phyloP scores from a whole-genome alignment of 1,140 invertebrate genomes.

The Drosophila ogumai region DNA sequence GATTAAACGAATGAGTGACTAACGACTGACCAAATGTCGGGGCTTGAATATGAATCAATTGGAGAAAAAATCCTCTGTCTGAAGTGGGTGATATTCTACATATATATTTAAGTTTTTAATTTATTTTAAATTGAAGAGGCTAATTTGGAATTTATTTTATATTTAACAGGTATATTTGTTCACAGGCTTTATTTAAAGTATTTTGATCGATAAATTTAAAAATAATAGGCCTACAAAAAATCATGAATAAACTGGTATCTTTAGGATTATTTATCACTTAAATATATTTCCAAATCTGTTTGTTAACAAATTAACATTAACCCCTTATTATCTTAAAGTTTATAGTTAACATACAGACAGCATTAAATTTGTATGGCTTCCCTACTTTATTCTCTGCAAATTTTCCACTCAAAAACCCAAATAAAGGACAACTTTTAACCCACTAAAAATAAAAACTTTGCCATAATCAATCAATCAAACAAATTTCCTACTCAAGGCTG shows the following conservation, averaged over 20 bases:
- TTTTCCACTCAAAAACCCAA: neutral
- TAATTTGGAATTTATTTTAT: too few species aligned
- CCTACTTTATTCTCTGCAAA: neutral
- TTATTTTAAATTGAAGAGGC: neutral
- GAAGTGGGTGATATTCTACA: neutral
- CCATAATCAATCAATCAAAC: constrained; percentile 34
- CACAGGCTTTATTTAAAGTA: too few species aligned
- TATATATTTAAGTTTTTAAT: neutral
- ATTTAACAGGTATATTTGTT: too few species aligned
- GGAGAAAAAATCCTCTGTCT: neutral
- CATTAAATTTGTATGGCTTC: neutral
- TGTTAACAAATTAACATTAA: neutral
- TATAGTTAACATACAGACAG: neutral
- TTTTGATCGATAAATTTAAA: too few species aligned
- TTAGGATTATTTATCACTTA: too few species aligned
- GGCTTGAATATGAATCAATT: neutral
- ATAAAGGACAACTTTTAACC: constrained; percentile 15
- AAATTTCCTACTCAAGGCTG: constrained; percentile 1
- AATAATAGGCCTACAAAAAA: neutral
- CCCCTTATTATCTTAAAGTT: neutral
- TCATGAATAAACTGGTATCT: neutral
- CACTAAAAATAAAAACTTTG: constrained; percentile 27
- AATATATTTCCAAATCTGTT: neutral
- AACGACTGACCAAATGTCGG: constrained; percentile 12
- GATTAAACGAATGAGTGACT: constrained; percentile 23